These are phyloP conservation scores for Stegodyphus mimosarum DNA, from an alignment of 1,140 invertebrate genomes.

Conservation along the genomic window DNA sequence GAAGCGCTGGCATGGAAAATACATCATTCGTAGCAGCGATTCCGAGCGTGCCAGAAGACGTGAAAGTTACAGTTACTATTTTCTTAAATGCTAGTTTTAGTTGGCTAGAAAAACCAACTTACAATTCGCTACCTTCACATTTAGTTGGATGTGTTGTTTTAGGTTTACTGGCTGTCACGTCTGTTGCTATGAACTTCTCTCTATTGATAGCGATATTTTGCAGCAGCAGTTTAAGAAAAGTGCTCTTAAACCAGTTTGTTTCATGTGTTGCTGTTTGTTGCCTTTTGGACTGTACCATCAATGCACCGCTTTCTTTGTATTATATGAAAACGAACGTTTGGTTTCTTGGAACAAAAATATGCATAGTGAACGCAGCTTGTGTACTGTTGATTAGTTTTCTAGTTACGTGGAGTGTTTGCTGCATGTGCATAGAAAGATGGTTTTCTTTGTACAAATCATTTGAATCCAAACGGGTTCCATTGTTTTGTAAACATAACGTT, in stretches of 20 bases:
- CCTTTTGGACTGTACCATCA: slow-evolving; percentile 25
- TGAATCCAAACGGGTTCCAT: neutral
- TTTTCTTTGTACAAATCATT: neutral
- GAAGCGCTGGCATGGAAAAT: too few species aligned
- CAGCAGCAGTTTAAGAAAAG: slow-evolving; percentile 40
- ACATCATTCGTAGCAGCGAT: neutral
- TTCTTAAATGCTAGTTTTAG: slow-evolving; percentile 41
- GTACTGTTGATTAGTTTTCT: slow-evolving; percentile 12
- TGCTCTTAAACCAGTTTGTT: slow-evolving; percentile 27
- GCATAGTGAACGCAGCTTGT: slow-evolving; percentile 19
- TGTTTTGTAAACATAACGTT: slow-evolving; percentile 9
- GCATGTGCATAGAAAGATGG: slow-evolving; percentile 23
- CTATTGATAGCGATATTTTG: slow-evolving; percentile 20
- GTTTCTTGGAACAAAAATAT: slow-evolving; percentile 17
- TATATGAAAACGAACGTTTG: slow-evolving; percentile 9
- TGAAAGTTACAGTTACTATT: slow-evolving; percentile 44
- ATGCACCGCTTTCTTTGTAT: slow-evolving; percentile 26
- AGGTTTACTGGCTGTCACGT: neutral
- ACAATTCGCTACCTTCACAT: neutral
- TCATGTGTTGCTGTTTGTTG: slow-evolving; percentile 12
- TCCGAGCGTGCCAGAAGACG: slow-evolving; percentile 8
- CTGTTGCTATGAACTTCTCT: slow-evolving; percentile 10
- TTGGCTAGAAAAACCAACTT: slow-evolving; percentile 38
- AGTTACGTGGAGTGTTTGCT: slow-evolving; percentile 19
- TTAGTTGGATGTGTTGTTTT: slow-evolving; percentile 13